Evolutionary conservation across 1,140 invertebrate genomes (phyloP), one percentile per base, ranked within the genome.

Genomic region (Eciton burchellii): DNA sequence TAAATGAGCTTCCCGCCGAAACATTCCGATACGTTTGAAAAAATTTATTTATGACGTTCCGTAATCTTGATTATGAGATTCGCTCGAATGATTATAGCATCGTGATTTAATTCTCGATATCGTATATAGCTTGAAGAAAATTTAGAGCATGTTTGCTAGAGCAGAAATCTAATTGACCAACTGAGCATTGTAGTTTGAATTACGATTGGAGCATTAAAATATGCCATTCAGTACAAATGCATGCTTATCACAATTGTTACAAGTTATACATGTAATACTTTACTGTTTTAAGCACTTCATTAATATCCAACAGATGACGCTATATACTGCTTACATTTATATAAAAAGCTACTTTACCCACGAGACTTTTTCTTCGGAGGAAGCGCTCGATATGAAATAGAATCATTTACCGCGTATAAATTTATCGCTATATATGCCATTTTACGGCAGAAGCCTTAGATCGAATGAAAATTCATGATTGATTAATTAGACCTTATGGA

Each of bases 271-370:
- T 19, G 0, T 49, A 41, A 52, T 6, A 45, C 19, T 4, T 21
- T 11, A 19, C n/a, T 43, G 26, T 52, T 3, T 21, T 24, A 35
- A 79, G 52, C 16, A 56, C 11, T 66, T 4, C 14, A 11, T 65
- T 5, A 2, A 16, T 56, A 6, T 26, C 63, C 47, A 24, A 59
- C 19, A 85, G 83, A 81, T 85, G 84, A 63, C 83, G 70, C 66
- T 57, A 85, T 63, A 11, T 45, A 81, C 52, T 26, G 3, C 14
- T 72, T 35, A 26, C 49, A 52, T 24, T 52, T 73, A 49, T 0
- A 8, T 11, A 9, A 4, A n/a, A 65, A 54, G 43, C 83, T 68
- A 19, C 49, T 45, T 85, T 85, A 85, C 57, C 84, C 8, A 49
- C 24, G 5, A 45, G 26, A 71, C 19, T 66, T 43, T 35, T 16